These are phyloP conservation scores for Drosophila rhopaloa DNA, from an alignment of 1,140 invertebrate species.

Conservation along the genomic window DNA sequence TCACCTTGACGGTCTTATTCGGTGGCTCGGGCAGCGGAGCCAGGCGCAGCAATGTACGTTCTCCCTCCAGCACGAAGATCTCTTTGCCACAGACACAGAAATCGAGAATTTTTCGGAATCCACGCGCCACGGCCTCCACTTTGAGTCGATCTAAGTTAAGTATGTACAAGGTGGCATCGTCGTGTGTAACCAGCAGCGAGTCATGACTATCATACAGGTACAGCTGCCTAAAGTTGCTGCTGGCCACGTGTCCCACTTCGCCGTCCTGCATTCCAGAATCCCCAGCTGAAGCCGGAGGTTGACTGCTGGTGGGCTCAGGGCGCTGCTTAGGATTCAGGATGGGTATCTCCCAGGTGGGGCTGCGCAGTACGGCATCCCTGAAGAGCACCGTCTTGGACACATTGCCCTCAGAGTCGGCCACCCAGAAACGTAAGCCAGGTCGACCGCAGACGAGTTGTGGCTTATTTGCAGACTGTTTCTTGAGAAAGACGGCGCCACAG, in stretches of 20 bases:
- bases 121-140: constrained; percentile 85
- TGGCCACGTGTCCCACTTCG: constrained; percentile 74
- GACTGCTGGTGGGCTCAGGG: constrained; percentile 11
- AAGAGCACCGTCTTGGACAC: constrained; percentile 95
- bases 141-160: constrained; percentile 88
- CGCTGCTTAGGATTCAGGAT: constrained; percentile 88
- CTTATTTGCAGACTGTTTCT: constrained; percentile 16
- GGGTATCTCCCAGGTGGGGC: constrained; percentile 87
- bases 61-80: constrained; percentile 90
- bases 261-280: constrained; percentile 49
- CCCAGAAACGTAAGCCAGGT: constrained; percentile 92
- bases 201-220: constrained; percentile 89
- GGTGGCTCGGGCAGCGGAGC: constrained; percentile 84
- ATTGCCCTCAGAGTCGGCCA: constrained; percentile 89
- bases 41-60: constrained; percentile 87
- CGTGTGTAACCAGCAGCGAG: constrained; percentile 90
- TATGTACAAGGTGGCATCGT: constrained; percentile 89
- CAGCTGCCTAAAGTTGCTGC: constrained; percentile 88
- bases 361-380: constrained; percentile 88
- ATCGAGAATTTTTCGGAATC: constrained; percentile 83
- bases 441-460: constrained; percentile 86
- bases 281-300: background rate
- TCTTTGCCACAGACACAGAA: constrained; percentile 85
- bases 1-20: constrained; percentile 69
- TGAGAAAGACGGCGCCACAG: constrained; percentile 72